A percentile compares a stretch with the other conserved stretches of the same genome.
These are phyloP conservation scores for Chaenogobius annularis DNA, from an alignment of 2,113 vertebrate genomes.

Conservation along the genomic window DNA sequence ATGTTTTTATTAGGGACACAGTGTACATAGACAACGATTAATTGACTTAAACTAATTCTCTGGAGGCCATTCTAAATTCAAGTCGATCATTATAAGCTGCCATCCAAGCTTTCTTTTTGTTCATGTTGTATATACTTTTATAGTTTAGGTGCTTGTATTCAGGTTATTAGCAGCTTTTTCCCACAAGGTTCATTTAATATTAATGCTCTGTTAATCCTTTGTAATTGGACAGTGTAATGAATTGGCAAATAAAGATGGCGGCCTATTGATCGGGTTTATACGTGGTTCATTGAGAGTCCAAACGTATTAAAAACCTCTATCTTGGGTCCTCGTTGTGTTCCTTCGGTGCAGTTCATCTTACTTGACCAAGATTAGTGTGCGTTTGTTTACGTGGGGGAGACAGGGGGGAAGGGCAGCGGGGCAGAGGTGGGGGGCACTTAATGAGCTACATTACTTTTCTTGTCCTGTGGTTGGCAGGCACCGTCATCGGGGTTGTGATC, in stretches of 20 bases:
- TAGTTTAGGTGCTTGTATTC: slow-evolving; percentile 43
- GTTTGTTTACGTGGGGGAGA: slow-evolving; percentile 24
- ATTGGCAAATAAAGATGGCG: slow-evolving; percentile 72
- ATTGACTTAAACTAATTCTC: background rate
- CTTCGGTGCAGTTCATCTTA: slow-evolving; percentile 57
- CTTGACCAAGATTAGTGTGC: slow-evolving; percentile 48
- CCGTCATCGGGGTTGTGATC: slow-evolving; percentile 97
- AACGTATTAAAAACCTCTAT: slow-evolving; percentile 65
- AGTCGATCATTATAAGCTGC: background rate
- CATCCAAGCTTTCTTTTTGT: too few species aligned
- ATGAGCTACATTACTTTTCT: slow-evolving; percentile 62
- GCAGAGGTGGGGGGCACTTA: slow-evolving; percentile 37
- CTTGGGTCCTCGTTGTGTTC: slow-evolving; percentile 62
- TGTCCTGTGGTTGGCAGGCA: slow-evolving; percentile 83
- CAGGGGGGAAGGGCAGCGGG: background rate
- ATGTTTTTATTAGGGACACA: too few species aligned
- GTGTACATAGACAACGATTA: too few species aligned
- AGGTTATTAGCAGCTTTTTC: slow-evolving; percentile 54
- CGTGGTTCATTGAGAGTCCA: slow-evolving; percentile 44
- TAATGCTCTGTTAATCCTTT: slow-evolving; percentile 67
- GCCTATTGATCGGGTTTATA: slow-evolving; percentile 71
- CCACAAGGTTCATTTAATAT: slow-evolving; percentile 69
- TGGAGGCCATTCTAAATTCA: background rate
- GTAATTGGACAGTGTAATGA: slow-evolving; percentile 74
- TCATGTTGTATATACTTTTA: slow-evolving; percentile 24